These are phyloP conservation scores for Lycia hirtaria DNA, from an alignment of 2,888 invertebrate genomes.

Conservation along the genomic window DNA sequence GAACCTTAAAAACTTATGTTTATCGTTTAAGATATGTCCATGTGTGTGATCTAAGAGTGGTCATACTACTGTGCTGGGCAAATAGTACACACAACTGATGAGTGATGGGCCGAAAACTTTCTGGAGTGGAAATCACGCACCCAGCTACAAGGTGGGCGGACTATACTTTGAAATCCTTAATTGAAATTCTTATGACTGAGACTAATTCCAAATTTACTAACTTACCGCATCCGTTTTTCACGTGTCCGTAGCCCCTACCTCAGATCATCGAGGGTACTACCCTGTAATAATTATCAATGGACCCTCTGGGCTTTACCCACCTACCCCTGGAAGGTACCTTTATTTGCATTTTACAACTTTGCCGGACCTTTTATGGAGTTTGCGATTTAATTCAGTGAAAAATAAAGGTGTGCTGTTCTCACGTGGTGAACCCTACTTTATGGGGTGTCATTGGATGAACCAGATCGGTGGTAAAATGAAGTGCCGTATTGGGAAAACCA, in stretches of 20 bases:
- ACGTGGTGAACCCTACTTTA: constrained; percentile 41
- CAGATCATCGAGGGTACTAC: constrained; percentile 44
- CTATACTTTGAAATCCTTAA: too few species aligned
- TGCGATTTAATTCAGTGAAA: constrained; percentile 60
- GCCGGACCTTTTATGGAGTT: constrained; percentile 54
- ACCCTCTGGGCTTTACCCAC: constrained; percentile 65
- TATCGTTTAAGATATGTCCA: too few species aligned
- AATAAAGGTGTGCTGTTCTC: constrained; percentile 53
- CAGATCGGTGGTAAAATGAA: constrained; percentile 24
- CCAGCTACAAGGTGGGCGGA: too few species aligned
- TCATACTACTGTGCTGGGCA: too few species aligned
- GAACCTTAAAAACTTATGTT: too few species aligned
- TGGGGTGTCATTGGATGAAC: constrained; percentile 28
- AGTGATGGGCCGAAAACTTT: too few species aligned
- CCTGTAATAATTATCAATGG: constrained; percentile 84
- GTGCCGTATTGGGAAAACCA: constrained; percentile 19
- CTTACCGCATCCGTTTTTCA: constrained; percentile 15
- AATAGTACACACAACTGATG: too few species aligned
- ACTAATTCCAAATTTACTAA: constrained; percentile 21
- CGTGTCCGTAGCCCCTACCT: constrained; percentile 2
- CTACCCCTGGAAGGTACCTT: constrained; percentile 50
- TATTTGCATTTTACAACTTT: constrained; percentile 71
- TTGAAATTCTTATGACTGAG: too few species aligned
- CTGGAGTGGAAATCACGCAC: too few species aligned
- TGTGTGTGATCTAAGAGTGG: too few species aligned